Evolutionary conservation across 2,113 vertebrate genomes (phyloP).

Genomic region (Halichoerus grypus): DNA sequence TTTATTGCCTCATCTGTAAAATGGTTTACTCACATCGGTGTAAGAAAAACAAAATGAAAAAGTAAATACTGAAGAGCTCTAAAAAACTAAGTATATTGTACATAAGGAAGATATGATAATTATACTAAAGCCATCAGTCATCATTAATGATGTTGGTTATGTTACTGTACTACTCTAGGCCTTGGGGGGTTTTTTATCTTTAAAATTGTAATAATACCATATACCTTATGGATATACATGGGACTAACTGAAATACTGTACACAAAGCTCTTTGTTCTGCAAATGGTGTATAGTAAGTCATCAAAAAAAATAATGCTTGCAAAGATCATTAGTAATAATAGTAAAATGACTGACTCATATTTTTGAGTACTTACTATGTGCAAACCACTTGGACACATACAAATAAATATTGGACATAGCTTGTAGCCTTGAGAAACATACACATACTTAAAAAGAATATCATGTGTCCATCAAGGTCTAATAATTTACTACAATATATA

Average conservation of each 20-base stretch:
- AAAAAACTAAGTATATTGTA: not conserved
- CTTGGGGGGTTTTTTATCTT: not conserved
- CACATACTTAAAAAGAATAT: constrained; percentile 10
- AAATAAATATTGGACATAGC: not conserved
- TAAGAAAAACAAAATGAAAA: constrained; percentile 36
- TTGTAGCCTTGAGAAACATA: not conserved
- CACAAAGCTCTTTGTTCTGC: not conserved
- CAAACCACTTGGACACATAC: not conserved
- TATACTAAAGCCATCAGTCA: not conserved
- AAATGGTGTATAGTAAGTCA: not conserved
- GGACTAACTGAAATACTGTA: not conserved
- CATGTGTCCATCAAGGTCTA: not conserved
- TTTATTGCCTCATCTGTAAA: constrained; percentile 28
- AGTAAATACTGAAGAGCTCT: not conserved
- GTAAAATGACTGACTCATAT: not conserved
- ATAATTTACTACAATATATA: not conserved
- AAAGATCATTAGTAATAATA: not conserved
- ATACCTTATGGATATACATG: not conserved
- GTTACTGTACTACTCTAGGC: not conserved
- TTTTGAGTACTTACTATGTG: not conserved
- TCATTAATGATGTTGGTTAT: not conserved
- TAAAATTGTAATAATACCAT: not conserved
- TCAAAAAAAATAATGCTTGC: not conserved
- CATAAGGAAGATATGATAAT: not conserved
- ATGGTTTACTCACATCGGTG: not conserved